These are phyloP conservation scores for Triplophysa dalaica DNA, from an alignment of 2,113 vertebrate species.

Conservation along the genomic window DNA sequence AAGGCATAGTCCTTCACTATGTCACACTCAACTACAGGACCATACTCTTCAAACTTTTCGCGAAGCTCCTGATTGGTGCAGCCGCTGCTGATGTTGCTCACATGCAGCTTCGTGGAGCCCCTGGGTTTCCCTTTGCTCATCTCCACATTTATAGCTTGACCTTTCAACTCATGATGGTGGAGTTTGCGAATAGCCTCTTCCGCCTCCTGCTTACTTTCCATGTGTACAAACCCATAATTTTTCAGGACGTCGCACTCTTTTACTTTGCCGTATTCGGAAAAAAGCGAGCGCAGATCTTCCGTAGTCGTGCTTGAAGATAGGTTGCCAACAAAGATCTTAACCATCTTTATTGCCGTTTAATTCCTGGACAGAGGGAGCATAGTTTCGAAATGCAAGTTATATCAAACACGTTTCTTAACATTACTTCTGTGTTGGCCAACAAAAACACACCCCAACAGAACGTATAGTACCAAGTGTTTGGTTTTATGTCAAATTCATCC, in stretches of 20 bases:
- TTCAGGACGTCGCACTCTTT: constrained; percentile 93
- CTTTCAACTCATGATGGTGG: constrained; percentile 86
- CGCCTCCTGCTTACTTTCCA: constrained; percentile 81
- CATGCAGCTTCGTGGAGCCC: constrained; percentile 90
- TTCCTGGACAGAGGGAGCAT: constrained; percentile 55
- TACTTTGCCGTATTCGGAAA: constrained; percentile 89
- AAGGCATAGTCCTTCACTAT: constrained; percentile 97
- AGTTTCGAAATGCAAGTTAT: constrained; percentile 50
- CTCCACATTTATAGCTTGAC: constrained; percentile 91
- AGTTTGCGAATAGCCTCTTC: constrained; percentile 90
- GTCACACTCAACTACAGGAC: constrained; percentile 89
- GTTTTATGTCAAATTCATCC: background rate
- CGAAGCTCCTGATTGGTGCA: constrained; percentile 84
- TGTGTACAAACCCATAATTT: constrained; percentile 95
- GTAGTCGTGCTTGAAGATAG: constrained; percentile 84
- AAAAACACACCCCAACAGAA: background rate
- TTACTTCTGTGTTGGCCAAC: constrained; percentile 9
- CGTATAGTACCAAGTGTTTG: background rate
- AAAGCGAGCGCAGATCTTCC: constrained; percentile 85
- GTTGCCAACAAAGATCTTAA: constrained; percentile 96
- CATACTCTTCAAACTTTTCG: constrained; percentile 88
- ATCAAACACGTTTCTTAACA: constrained; percentile 24
- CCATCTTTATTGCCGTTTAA: constrained; percentile 74
- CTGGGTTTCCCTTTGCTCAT: constrained; percentile 88
- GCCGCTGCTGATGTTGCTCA: constrained; percentile 83